Evolutionary conservation across 2,113 vertebrate species (phyloP), one percentile per base, ranked within the genome.

Genomic region (Ochotona curzoniae): DNA sequence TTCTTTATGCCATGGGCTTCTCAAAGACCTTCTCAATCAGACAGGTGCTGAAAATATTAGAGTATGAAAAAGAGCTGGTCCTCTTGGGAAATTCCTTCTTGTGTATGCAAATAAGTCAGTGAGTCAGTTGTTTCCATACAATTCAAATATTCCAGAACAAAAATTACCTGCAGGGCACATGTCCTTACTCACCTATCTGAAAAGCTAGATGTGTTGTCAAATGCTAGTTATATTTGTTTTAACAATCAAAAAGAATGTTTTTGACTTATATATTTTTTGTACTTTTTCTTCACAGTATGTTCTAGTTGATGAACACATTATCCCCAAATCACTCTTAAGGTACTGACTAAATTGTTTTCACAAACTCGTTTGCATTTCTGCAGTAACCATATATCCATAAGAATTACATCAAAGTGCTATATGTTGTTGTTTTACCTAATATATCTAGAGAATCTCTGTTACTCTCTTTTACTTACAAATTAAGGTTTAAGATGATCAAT

Each of bases 291-390:
- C 51, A 25, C 38, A 25, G 8, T 18, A 7, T 73, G 13, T 78
- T 82, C 8, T 71, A 66, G 25, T 14, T 82, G 32, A 14, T 17
- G 13, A 74, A 44, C 63, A 15, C 25, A 69, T 12, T 80, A 5
- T 21, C 30, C 25, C 1, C 54, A 44, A 81, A 82, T 80, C 88
- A 11, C 60, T 89, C 32, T 49, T 32, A 64, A 75, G 38, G 38
- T 76, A 30, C 47, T n/a, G 71, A 69, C n/a, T 69, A 93, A 82
- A 76, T 49, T 92, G 11, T 93, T 83, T 87, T 57, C 64, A 70
- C 70, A 69, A 76, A 61, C 1, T 60, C 90, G 71, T 78, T 54
- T 78, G 7, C 60, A 60, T 78, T 78, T 87, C 35, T 38, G 21
- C 32, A 60, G 15, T 38, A 83, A 61, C 49, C 80, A 23, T 13